Conservation (phyloP, 2,888 invertebrate genomes). For the Spicauda simplicius region DNA sequence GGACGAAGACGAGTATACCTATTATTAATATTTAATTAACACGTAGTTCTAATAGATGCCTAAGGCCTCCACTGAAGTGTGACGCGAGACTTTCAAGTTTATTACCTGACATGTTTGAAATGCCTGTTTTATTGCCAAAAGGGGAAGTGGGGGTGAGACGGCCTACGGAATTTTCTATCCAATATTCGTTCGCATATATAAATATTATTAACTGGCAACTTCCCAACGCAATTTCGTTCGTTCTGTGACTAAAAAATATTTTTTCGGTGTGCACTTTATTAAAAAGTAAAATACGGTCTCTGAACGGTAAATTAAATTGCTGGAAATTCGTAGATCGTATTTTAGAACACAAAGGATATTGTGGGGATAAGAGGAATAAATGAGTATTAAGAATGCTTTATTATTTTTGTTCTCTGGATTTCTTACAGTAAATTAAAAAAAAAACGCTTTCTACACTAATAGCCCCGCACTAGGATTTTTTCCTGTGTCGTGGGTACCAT, state of each 20-base stretch:
- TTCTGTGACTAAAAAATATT: conserved; percentile 25
- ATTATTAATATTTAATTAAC: too few relatives aligned
- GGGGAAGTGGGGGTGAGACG: conserved; percentile 40
- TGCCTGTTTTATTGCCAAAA: conserved; percentile 72
- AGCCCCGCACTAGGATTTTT: too few relatives aligned
- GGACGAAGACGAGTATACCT: too few relatives aligned
- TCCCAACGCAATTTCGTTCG: conserved; percentile 29
- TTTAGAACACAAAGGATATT: conserved; percentile 1
- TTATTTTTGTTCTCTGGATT: not conserved
- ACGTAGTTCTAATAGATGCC: conserved; percentile 52
- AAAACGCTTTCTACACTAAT: too few relatives aligned
- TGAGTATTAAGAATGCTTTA: not conserved
- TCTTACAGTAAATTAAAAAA: too few relatives aligned
- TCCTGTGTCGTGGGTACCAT: too few relatives aligned
- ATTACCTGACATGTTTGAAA: conserved; percentile 82
- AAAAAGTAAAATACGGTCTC: conserved; percentile 27
- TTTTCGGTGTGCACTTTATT: conserved; percentile 27
- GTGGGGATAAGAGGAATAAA: not conserved
- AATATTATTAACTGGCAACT: conserved; percentile 38
- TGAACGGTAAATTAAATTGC: conserved; percentile 19
- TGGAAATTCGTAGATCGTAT: conserved; percentile 13
- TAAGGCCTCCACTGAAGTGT: conserved; percentile 58
- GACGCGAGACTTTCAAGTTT: conserved; percentile 75
- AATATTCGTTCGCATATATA: conserved; percentile 40
- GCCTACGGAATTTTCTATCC: conserved; percentile 53